Base-by-base conservation (phyloP, 2,797 vertebrate species). In the Paedocypris micromegethes region DNA sequence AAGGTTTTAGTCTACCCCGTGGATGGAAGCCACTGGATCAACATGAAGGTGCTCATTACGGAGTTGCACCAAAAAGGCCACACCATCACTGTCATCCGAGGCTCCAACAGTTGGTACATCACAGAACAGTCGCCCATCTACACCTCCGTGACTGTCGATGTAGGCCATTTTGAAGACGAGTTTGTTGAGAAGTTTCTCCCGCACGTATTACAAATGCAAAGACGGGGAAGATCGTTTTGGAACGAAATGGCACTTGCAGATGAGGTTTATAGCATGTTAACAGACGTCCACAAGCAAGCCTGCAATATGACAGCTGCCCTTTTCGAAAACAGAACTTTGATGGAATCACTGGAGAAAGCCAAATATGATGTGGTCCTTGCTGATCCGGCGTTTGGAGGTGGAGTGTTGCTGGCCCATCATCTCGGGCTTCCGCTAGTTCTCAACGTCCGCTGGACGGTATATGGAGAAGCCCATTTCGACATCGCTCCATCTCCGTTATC, bases 21-120 rank as follows among this genome's bases (percentile, higher is more conserved):
- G 9, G 80, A 81, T 39, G 76, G 72, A 42, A 81, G 80, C 58
- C 80, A 80, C 2, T 81, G 78, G 78, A 66, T 80, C 8, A 65
- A 65, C 40, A 65, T 65, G 63, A 65, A 65, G 5, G 6, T 65
- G 43, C 63, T 65, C 5, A 65, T 80, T 50, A 61, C 72, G 70
- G 78, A 77, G 44, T 56, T 81, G 38, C 43, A 68, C 5, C n/a
- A 57, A 9, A 70, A 59, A 51, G 74, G 69, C 6, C 78, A 81
- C 50, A 49, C 59, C 2, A n/a, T 80, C 39, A 75, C 76, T 0
- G 76, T 80, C 38, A 47, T 73, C 2, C 47, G 68, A 58, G 50
- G 57, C 5, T 65, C 68, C 9, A 71, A 47, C 41, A 72, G 52
- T 50, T 45, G 68, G n/a, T 78, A 76, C 50, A 73, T 80, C 9